Percentiles rank a stretch among this genome's conserved stretches.
Evolutionary conservation across 2,888 invertebrate genomes (phyloP).

Genomic region (Fissipunctia ypsillon): DNA sequence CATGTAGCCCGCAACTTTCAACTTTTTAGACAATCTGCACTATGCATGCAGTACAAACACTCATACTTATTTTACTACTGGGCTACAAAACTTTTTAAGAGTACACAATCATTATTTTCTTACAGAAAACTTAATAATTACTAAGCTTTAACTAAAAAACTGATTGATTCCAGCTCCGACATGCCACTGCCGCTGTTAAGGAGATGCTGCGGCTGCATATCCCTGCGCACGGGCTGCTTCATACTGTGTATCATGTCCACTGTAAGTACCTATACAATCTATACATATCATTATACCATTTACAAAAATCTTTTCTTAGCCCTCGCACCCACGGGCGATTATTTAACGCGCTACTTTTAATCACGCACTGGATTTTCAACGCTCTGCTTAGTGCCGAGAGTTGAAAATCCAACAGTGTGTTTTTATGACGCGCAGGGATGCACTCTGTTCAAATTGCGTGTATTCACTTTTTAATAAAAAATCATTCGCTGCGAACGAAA

Average conservation of each 20-base stretch:
- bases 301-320: not conserved
- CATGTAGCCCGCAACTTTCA: not conserved
- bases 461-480: no score
- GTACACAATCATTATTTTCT: not conserved
- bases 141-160: not conserved
- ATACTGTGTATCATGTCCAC: conserved; percentile 80
- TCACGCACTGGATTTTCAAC: no score
- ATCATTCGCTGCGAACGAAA: no score
- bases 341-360: no score
- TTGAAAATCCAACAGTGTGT: no score
- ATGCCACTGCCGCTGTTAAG: conserved; percentile 83
- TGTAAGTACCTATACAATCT: conserved; percentile 65
- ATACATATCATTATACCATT: not conserved
- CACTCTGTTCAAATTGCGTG: no score
- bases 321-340: no score
- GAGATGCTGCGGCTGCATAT: conserved; percentile 80
- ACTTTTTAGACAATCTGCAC: not conserved
- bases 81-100: not conserved
- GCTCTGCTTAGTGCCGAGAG: not conserved
- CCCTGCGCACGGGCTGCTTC: conserved; percentile 80
- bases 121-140: not conserved
- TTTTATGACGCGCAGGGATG: no score
- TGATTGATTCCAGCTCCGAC: conserved; percentile 70
- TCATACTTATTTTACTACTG: no score
- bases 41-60: not conserved